A percentile compares a stretch with the other conserved stretches of the same genome.
These are phyloP conservation scores for Lepidothrix coronata DNA, from an alignment of 2,113 vertebrate genomes.

Conservation along the genomic window DNA sequence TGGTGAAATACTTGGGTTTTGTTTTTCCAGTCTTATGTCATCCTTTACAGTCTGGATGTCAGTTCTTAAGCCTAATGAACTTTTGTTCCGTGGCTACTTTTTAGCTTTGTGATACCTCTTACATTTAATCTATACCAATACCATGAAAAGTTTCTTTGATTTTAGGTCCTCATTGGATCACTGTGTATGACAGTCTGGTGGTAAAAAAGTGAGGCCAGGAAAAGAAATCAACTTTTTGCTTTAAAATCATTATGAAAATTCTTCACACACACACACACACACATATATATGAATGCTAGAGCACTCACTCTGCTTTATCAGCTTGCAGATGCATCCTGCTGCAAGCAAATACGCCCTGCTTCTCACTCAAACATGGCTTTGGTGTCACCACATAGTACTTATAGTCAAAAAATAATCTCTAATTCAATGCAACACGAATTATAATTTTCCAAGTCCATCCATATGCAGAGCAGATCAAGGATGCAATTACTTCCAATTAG, in stretches of 20 bases:
- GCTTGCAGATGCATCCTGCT: not conserved
- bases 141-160: not conserved
- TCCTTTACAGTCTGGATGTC: not conserved
- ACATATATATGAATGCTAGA: not conserved
- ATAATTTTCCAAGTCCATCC: not conserved
- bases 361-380: not conserved
- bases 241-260: not conserved
- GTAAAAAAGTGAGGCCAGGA: not conserved
- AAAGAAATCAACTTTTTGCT: not conserved
- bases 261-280: not conserved
- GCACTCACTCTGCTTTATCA: not conserved
- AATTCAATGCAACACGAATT: not conserved
- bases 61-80: not conserved
- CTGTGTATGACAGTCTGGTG: not conserved
- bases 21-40: not conserved
- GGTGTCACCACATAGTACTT: not conserved
- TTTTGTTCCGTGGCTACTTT: not conserved
- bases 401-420: not conserved
- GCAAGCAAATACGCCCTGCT: not conserved
- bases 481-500: not conserved
- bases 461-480: not conserved
- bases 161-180: not conserved
- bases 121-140: not conserved
- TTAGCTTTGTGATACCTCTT: not conserved
- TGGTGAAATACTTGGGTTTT: not conserved